Conservation (phyloP, 1,140 invertebrate genomes). For the Notospermus geniculatus region DNA sequence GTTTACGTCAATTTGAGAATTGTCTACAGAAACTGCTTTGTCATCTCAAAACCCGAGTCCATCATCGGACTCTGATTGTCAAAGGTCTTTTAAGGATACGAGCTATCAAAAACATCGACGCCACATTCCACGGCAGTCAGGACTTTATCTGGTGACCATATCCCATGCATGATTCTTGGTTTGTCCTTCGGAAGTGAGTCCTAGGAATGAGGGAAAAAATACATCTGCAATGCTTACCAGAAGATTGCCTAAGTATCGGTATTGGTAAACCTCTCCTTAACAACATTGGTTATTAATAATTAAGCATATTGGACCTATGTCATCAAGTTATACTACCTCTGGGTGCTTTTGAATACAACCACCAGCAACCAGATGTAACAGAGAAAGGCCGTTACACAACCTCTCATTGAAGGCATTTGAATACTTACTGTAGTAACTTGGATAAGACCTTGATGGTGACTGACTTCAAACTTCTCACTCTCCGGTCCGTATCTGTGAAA, state of each 20-base stretch:
- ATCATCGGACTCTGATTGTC: not conserved
- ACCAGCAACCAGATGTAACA: not conserved
- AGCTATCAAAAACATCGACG: constrained; percentile 80
- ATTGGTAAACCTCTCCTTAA: too few relatives aligned
- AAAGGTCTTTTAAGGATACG: constrained; percentile 59
- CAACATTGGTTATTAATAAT: too few relatives aligned
- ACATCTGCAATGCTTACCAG: not conserved
- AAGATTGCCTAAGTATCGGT: too few relatives aligned
- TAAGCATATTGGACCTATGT: too few relatives aligned
- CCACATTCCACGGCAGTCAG: constrained; percentile 68
- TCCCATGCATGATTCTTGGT: constrained; percentile 66
- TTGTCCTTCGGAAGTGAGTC: constrained; percentile 65
- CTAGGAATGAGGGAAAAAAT: constrained; percentile 49
- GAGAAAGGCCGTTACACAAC: not conserved
- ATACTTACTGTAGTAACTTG: constrained; percentile 52
- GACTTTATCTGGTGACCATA: constrained; percentile 67
- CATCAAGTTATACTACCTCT: too few relatives aligned
- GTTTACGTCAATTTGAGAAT: too few relatives aligned
- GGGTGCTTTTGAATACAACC: not conserved
- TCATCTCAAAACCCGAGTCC: too few relatives aligned
- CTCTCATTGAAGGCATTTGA: not conserved
- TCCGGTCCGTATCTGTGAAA: constrained; percentile 70
- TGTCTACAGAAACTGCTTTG: not conserved
- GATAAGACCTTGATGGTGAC: constrained; percentile 64
- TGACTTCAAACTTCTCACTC: constrained; percentile 60